Base-by-base conservation (phyloP, 2,797 vertebrate species). In the Cryptoprocta ferox region DNA sequence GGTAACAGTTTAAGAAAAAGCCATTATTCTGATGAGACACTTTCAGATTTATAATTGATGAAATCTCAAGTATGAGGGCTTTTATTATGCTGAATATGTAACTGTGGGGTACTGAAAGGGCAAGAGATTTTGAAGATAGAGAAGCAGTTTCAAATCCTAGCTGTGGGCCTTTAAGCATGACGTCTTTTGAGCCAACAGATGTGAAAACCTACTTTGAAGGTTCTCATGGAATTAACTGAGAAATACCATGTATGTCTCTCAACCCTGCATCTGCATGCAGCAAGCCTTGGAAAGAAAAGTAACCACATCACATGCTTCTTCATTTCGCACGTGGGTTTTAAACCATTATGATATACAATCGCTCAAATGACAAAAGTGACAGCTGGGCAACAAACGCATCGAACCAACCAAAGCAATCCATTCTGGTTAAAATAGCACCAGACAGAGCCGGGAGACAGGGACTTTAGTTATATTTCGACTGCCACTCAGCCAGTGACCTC, bases 321-420 rank as follows among this genome's bases (percentile, higher is more conserved):
- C 16, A 76, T n/a, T 81, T 94, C 81, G 92, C 61, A 88, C 45
- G 4, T 37, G 39, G 66, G 88, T 89, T 84, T 79, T 68, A 97
- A 86, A 68, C 75, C 66, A 85, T n/a, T 79, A 70, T 59, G 79
- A 89, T 65, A 45, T 0, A 11, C 42, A 81, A 95, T 75, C 82
- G 91, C 79, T 89, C 89, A 71, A 83, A 92, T 56, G 92, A 92
- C 68, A 89, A 92, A 84, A 70, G 35, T 53, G 66, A 95, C 53
- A 96, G 80, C 18, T 71, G 81, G 70, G 61, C 30, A 94, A 92
- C 78, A 89, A 88, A 80, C 65, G 93, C 48, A 39, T 71, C 48
- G 61, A 70, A 88, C 39, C 16, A 82, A 65, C 24, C 75, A 91
- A 66, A 95, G 70, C 71, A 59, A 30, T 2, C 18, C 66, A 53